Evolutionary conservation across 2,888 invertebrate species (phyloP), one percentile per base, ranked within the genome.

Genomic region (Nemurella pictetii): DNA sequence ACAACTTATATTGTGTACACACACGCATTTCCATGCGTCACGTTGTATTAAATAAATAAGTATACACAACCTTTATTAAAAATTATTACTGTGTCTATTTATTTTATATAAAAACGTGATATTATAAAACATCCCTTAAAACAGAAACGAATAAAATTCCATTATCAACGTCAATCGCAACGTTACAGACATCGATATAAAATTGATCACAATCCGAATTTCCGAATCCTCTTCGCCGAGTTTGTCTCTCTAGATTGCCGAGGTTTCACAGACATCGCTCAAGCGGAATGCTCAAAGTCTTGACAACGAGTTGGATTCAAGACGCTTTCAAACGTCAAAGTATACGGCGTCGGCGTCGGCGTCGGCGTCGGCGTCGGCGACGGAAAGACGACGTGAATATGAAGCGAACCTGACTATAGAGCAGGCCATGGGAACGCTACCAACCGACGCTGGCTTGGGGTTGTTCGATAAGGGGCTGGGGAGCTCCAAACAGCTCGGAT

Each of bases 171-270:
- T 35, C n/a, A n/a, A 35, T 55, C 20, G 55, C 20, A 55, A 20
- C 55, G 55, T 12, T 55, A 55, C 20, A 20, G 55, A 3, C 20
- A 20, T 20, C 55, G 55, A 55, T 55, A 20, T 12, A 12, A 55
- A 55, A 55, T 55, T 55, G 55, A 55, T 55, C 55, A 55, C 55
- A 55, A 55, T 55, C 55, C 55, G 15, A 55, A 20, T 55, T 20
- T 55, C 55, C 55, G 15, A 55, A 20, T 55, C 55, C 55, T 55
- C 55, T 55, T 12, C 55, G 20, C 55, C 20, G 55, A 55, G 55
- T 55, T 55, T 55, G n/a, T n/a, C 78, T 28, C n/a, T 78, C 78
- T 29, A 78, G 78, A 78, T 78, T 78, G 30, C 78, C n/a, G 78
- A 78, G 78, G 78, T 78, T 78, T 78, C 78, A 7, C 20, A 30